Evolutionary conservation across 2,113 vertebrate species (phyloP).

Genomic region (Burhinus oedicnemus): DNA sequence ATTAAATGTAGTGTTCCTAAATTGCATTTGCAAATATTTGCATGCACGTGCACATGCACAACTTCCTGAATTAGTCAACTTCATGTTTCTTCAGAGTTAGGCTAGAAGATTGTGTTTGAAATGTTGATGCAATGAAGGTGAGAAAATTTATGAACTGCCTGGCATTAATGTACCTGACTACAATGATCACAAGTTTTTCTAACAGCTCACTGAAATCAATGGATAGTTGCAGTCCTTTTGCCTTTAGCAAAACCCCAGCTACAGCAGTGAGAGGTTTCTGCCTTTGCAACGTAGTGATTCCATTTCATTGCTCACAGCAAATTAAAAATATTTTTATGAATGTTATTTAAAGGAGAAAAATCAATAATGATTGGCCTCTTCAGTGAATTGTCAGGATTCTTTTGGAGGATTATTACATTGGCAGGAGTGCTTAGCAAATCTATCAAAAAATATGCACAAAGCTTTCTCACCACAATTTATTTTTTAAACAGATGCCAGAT

Average conservation of each 20-base stretch:
- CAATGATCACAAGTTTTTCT: background rate
- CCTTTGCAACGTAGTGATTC: background rate
- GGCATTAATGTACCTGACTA: background rate
- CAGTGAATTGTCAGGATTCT: slow-evolving; percentile 2
- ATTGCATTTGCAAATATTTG: background rate
- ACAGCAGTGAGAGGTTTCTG: background rate
- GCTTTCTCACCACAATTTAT: background rate
- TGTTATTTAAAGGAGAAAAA: slow-evolving; percentile 58
- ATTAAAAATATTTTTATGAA: slow-evolving; percentile 27
- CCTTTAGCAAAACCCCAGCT: background rate
- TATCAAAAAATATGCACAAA: background rate
- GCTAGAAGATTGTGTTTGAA: background rate
- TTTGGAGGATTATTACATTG: background rate
- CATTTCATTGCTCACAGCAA: slow-evolving; percentile 11
- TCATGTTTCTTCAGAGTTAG: background rate
- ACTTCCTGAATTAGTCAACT: background rate
- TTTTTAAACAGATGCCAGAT: background rate
- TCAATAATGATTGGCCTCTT: slow-evolving; percentile 23
- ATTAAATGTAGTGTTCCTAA: background rate
- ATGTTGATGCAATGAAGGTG: background rate
- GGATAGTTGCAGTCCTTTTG: background rate
- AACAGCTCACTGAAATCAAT: slow-evolving; percentile 7
- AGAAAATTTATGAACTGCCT: background rate
- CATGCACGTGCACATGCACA: background rate
- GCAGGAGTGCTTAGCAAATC: background rate